Evolutionary conservation across 1,140 invertebrate species (phyloP), one percentile per base, ranked within the genome.

Genomic region (Zaprionus gabonicus): DNA sequence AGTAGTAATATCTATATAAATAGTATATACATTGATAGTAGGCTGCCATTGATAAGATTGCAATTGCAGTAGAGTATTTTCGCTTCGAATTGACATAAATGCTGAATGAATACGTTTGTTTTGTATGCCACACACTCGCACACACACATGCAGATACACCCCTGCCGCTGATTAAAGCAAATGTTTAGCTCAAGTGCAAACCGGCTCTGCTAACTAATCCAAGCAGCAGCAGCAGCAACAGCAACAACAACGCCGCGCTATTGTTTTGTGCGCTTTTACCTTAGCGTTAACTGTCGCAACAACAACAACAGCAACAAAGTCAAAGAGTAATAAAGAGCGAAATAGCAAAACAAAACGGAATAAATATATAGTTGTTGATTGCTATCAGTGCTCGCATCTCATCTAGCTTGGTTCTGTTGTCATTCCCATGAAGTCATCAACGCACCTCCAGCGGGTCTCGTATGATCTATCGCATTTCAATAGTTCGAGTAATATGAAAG

Each of bases 191-290:
- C 71, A 84, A 90, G 71, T 79, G 85, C 78, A 84, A 88, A 88
- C 85, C 81, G 81, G 84, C 85, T 88, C 81, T 41, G 78, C 63
- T 81, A 79, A 84, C 74, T 85, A 85, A 84, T 84, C 73, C 75
- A 28, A 82, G 59, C 53, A 69, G 82, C 70, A 82, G 59, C 53
- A 69, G 82, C 70, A 76, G 27, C 63, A 67, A 58, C 17, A 67
- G 58, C 17, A 68, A 58, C 27, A 71, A 64, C 23, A 23, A 23
- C 23, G 23, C 23, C 17, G n/a, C 41, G 63, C 34, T 44, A 59
- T 73, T 73, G 71, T 73, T 73, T 72, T 66, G 38, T 41, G 55
- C 53, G 15, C 31, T 67, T 67, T 59, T 59, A 67, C 41, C 23
- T 59, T 41, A 59, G 71, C 38, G 56, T 56, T 67, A 67, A 73